These are phyloP conservation scores for Opisthocomus hoazin DNA, from an alignment of 2,113 vertebrate species.

Conservation along the genomic window DNA sequence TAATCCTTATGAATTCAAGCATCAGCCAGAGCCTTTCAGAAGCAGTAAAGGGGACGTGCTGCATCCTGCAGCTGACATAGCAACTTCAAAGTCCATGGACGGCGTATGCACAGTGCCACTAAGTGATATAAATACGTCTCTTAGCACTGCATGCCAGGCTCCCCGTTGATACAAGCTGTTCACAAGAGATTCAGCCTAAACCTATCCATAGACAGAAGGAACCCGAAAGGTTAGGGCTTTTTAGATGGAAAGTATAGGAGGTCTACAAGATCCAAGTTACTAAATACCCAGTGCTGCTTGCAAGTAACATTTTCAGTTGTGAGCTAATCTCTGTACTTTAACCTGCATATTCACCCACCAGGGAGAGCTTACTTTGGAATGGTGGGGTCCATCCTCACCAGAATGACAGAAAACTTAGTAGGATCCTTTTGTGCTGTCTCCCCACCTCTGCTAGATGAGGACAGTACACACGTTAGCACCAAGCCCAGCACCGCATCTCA, in stretches of 20 bases:
- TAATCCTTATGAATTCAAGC: not conserved
- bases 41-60: not conserved
- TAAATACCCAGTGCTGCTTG: not conserved
- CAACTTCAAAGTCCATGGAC: not conserved
- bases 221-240: not conserved
- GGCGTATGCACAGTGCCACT: not conserved
- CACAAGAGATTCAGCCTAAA: not conserved
- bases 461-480: rapidly evolving
- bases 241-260: not conserved
- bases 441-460: not conserved
- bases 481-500: not conserved
- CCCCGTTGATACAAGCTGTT: slow-evolving; percentile 10
- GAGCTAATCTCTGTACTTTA: not conserved
- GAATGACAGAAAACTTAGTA: not conserved
- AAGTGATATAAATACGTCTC: slow-evolving; percentile 4
- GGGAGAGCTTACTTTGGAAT: not conserved
- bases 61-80: not conserved
- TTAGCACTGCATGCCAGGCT: not conserved
- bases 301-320: not conserved
- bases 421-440: not conserved
- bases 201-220: not conserved
- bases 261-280: not conserved
- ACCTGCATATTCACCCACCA: not conserved
- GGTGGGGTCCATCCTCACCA: not conserved
- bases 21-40: not conserved